Evolutionary conservation across 2,113 vertebrate genomes (phyloP).

Genomic region (Procavia capensis): DNA sequence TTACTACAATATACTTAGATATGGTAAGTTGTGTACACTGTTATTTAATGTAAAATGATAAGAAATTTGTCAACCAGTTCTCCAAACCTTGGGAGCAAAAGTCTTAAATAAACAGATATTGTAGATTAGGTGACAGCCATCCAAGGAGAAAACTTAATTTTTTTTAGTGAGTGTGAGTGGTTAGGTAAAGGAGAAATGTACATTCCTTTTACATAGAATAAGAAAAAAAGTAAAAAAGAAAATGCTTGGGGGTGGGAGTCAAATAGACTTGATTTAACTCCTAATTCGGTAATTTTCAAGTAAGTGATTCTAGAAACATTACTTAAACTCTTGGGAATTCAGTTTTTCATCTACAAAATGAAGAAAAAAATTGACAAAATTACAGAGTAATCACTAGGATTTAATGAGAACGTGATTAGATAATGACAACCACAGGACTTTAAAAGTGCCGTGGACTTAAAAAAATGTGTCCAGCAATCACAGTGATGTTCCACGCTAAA

Average conservation of each 20-base stretch:
- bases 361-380: neutral
- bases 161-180: neutral
- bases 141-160: neutral
- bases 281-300: neutral
- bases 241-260: neutral
- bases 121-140: neutral
- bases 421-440: neutral
- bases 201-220: neutral
- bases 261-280: neutral
- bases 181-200: neutral
- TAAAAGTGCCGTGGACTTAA: neutral
- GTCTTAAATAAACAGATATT: neutral
- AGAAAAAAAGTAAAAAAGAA: neutral
- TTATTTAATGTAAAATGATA: neutral
- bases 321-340: slow-evolving; percentile 26
- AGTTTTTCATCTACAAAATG: slow-evolving; percentile 19
- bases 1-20: neutral
- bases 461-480: neutral
- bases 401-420: neutral
- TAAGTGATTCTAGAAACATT: neutral
- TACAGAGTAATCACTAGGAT: neutral
- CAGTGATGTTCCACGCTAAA: neutral
- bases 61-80: neutral
- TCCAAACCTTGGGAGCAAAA: neutral
- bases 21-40: neutral